Base-by-base conservation (phyloP, 2,113 vertebrate species). In the Heloderma charlesbogerti region DNA sequence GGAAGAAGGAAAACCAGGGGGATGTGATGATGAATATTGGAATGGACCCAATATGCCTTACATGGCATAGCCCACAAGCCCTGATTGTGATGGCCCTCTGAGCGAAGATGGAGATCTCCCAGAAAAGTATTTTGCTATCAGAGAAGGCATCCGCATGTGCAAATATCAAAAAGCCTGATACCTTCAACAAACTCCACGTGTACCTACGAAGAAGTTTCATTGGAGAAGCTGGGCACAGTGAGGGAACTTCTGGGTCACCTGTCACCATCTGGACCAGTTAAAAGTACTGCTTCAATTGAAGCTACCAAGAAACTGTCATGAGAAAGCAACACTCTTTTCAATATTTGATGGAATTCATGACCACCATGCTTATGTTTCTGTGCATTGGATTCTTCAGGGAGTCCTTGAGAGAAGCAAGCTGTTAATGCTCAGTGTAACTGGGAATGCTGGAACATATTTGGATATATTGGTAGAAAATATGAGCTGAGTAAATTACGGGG, bases 401-500 rank as follows among this genome's bases (percentile, higher is more conserved):
- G 84, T 99, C 93, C 97, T 99, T 79, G 98, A 99, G 90, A 97
- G 99, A 92, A 88, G 96, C 84, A 95, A 90, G 16, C 91, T 45
- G 43, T 31, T 95, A 74, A 57, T 4, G 0, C 92, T 99, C 88
- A 98, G 98, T 69, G 95, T 99, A 90, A 98, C 97, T 0, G 99
- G 99, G 29, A 97, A 94, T 63, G 97, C 97, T 87, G 99, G 99
- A 91, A 98, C 97, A 90, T 96, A 94, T 69, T 92, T 99, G 96
- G 99, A 99, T 92, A 80, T 99, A 6, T 96, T 99, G 95, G 98
- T 99, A 94, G 99, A 99, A 96, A 99, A 99, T 91, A 98, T 98
- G 98, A 99, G 99, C 2, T 95, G 98, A 86, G 96, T 99, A 94
- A 99, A 99, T 97, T 99, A 97, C 6, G 99, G 99, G 91, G 96